phyloP scores from a whole-genome alignment of 2,113 vertebrate genomes.

The Ia io region DNA sequence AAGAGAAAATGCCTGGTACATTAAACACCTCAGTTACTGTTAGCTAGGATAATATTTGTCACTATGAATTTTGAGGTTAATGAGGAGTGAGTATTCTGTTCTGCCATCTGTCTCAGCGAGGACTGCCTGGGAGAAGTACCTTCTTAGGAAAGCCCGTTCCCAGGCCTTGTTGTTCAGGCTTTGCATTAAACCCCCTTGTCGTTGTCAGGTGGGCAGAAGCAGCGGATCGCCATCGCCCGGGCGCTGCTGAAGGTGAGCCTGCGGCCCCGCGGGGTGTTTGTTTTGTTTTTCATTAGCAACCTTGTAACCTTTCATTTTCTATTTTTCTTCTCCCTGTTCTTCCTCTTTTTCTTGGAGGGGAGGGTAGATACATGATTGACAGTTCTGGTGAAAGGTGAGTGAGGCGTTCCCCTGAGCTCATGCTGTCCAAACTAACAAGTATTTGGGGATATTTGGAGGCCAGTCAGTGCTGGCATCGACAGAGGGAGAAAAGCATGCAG shows the following conservation, averaged over 20 bases:
- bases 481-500: not conserved
- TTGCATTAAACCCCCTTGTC: not conserved
- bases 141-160: not conserved
- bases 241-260: slow-evolving; percentile 93
- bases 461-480: not conserved
- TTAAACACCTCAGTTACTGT: not conserved
- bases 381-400: not conserved
- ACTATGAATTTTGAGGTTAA: not conserved
- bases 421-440: not conserved
- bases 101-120: not conserved
- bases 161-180: not conserved
- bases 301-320: not conserved
- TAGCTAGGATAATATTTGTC: not conserved
- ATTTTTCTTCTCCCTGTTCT: not conserved
- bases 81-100: not conserved
- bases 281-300: not conserved
- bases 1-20: not conserved
- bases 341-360: not conserved
- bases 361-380: not conserved
- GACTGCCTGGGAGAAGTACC: not conserved
- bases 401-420: too few relatives aligned
- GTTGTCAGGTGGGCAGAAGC: slow-evolving; percentile 94
- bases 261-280: not conserved
- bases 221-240: slow-evolving; percentile 96
- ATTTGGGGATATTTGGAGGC: not conserved